Evolutionary conservation across 2,113 vertebrate genomes (phyloP).

Genomic region (Mesitornis unicolor): DNA sequence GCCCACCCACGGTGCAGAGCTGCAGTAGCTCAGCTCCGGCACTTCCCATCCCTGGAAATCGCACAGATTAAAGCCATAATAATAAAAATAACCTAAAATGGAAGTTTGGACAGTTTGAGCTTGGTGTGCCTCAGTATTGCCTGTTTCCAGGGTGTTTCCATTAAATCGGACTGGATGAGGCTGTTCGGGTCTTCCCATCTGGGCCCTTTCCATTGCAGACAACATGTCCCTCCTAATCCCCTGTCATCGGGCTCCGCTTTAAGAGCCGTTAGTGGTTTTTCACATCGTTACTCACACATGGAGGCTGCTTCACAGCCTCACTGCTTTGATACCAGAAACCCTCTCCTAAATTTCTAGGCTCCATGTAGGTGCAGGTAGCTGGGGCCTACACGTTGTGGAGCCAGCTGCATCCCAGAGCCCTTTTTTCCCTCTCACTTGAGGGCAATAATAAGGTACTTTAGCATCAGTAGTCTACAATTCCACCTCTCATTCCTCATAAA

Average conservation of each 20-base stretch:
- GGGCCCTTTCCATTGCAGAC: not conserved
- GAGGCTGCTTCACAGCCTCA: not conserved
- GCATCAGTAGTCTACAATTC: not conserved
- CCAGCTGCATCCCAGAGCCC: not conserved
- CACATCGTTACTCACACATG: slow-evolving; percentile 41
- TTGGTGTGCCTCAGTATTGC: not conserved
- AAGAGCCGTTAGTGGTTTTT: slow-evolving; percentile 59
- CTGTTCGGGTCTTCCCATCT: not conserved
- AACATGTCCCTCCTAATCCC: not conserved
- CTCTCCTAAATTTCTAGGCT: not conserved
- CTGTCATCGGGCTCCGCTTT: slow-evolving; percentile 32
- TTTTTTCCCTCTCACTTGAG: not conserved
- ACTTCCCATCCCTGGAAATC: not conserved
- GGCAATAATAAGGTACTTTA: not conserved
- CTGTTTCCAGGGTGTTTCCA: not conserved
- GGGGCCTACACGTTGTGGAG: not conserved
- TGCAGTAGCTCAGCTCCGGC: not conserved
- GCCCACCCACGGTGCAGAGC: not conserved
- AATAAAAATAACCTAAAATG: not conserved
- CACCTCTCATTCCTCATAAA: not conserved
- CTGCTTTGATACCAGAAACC: slow-evolving; percentile 52
- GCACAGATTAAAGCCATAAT: fast-evolving
- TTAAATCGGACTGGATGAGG: not conserved
- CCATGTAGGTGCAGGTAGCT: not conserved
- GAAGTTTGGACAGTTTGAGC: not conserved